Evolutionary conservation across 2,888 invertebrate species (phyloP), one percentile per base, ranked within the genome.

Genomic region (Melanchra persicariae): DNA sequence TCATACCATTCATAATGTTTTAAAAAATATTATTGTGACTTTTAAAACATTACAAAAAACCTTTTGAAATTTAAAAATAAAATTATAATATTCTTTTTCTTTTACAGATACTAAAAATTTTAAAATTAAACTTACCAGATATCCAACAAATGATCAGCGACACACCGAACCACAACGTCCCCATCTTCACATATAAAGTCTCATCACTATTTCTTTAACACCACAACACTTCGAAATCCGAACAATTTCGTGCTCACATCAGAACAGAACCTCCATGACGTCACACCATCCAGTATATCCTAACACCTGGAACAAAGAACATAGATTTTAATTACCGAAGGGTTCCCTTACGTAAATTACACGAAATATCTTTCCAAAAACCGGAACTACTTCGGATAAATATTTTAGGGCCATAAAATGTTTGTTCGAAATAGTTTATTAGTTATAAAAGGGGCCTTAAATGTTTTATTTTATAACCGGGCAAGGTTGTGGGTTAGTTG

Each of bases 221-320:
- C 77, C 80, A 79, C 78, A 81, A 63, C 69, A 70, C 76, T 76
- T 37, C 66, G 37, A 64, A 77, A 71, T 78, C 76, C 55, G 69
- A 79, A 70, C 67, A 51, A 74, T 73, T 77, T 57, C 57, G 22
- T 54, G 65, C 60, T 73, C 74, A 74, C 74, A 81, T 76, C 51
- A 73, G 65, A 77, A 76, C 75, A 74, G 58, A 79, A 73, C 77
- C 77, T 81, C 81, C 79, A 81, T 79, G 81, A 77, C 77, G 81
- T 85, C 81, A 74, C 77, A 74, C 77, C 52, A 82, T 75, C 77
- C 75, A 79, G 65, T 79, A 68, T 64, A 74, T 81, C 74, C 65
- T 74, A 72, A 74, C 85, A 91, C 90, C 94, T 93, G 93, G 55
- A 93, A 94, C 91, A 93, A 93, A 90, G 83, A 86, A 90, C 87